Percentiles rank a stretch among this genome's conserved stretches.
Conservation (phyloP, 2,888 invertebrate genomes). For the Platycheirus rosarum region DNA sequence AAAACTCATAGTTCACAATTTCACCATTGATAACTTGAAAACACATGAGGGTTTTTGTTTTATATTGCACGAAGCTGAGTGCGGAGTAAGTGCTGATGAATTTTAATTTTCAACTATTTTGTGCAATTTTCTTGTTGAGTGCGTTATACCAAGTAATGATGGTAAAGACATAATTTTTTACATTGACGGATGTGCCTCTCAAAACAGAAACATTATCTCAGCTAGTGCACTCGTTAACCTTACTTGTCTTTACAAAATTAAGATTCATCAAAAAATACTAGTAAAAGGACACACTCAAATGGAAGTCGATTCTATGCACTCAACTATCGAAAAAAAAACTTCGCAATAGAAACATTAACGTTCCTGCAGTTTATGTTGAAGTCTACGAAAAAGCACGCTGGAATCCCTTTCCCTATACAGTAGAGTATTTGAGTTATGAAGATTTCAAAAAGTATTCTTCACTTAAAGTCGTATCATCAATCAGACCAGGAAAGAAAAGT, state of each 20-base stretch:
- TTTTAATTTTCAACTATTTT: conserved; percentile 24
- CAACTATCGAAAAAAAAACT: conserved; percentile 26
- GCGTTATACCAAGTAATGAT: background rate
- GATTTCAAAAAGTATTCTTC: conserved; percentile 5
- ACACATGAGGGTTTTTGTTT: conserved; percentile 20
- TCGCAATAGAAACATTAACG: conserved; percentile 17
- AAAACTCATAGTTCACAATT: conserved; percentile 12
- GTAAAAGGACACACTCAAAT: background rate
- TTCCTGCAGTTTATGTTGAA: conserved; percentile 25
- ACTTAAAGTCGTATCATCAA: conserved; percentile 9
- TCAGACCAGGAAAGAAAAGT: conserved; percentile 23
- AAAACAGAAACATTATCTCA: background rate
- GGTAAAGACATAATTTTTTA: background rate
- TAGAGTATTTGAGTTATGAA: conserved; percentile 10
- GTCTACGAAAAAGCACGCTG: conserved; percentile 21
- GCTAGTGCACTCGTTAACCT: background rate
- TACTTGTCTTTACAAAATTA: background rate
- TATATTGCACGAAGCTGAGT: conserved; percentile 13
- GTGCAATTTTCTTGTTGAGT: conserved; percentile 17
- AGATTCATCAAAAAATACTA: background rate
- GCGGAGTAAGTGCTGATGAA: conserved; percentile 13
- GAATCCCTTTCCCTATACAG: conserved; percentile 24
- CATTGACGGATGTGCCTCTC: background rate
- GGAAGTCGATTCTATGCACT: background rate
- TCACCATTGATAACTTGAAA: conserved; percentile 16